These are phyloP conservation scores for Atta texana DNA, from an alignment of 1,140 invertebrate species.

Conservation along the genomic window DNA sequence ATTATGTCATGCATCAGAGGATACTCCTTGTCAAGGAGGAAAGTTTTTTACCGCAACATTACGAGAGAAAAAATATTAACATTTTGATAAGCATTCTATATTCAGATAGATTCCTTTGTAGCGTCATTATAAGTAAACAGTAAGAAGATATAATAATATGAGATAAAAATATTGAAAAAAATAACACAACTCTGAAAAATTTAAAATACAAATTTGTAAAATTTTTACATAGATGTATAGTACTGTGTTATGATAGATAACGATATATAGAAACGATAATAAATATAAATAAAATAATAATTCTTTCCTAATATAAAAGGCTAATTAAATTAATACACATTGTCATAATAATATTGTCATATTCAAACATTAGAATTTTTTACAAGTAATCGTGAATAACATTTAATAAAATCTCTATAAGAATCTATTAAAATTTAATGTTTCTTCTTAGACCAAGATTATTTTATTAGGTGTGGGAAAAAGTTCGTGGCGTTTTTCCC, in stretches of 20 bases:
- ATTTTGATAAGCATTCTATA: constrained; percentile 38
- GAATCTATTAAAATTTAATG: not conserved
- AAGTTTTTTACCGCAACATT: constrained; percentile 11
- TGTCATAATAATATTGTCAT: not conserved
- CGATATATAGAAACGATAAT: constrained; percentile 1
- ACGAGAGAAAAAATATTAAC: constrained; percentile 14
- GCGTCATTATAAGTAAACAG: constrained; percentile 29
- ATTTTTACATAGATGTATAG: not conserved
- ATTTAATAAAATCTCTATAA: constrained; percentile 1
- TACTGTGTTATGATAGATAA: not conserved
- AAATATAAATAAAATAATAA: not conserved
- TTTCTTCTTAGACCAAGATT: not conserved
- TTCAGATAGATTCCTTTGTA: constrained; percentile 44
- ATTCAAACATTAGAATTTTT: not conserved
- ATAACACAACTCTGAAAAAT: not conserved
- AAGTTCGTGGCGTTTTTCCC: no score
- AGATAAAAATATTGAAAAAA: constrained; percentile 26
- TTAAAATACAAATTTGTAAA: not conserved
- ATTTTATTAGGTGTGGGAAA: not conserved
- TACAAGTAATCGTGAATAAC: not conserved
- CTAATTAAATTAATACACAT: not conserved
- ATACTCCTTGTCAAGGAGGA: not conserved
- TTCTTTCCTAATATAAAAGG: not conserved
- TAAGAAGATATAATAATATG: constrained; percentile 1
- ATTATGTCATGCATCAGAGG: not conserved